Base-by-base conservation (phyloP, 2,113 vertebrate genomes). In the Trachemys scripta region DNA sequence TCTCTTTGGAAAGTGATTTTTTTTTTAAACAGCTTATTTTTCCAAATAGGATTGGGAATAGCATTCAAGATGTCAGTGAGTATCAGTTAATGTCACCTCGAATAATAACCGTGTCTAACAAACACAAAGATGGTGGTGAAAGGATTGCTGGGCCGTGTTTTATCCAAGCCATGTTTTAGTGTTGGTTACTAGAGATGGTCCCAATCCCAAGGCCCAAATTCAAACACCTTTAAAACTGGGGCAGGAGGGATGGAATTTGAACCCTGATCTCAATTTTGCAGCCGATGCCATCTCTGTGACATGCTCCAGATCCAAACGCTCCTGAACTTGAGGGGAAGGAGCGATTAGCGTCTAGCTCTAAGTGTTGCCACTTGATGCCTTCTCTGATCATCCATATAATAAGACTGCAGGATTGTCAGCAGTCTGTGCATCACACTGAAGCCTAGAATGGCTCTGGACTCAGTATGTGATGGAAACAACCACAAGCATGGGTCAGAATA, bases 11-110 rank as follows among this genome's bases (percentile, higher is more conserved):
- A 94, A 95, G 87, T 79, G 94, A 85, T 72, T 69, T 65, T 65
- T 62, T 62, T 96, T 93, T 50, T n/a, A 76, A 50, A 93, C 93
- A 88, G 87, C 92, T 86, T 92, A 54, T 62, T 87, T 96, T 92
- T 94, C 92, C 95, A 95, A 27, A 85, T n/a, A 80, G 94, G 93
- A 89, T 91, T 35, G 5, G n/a, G 10, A 12, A 42, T 85, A 89
- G 95, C 84, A 88, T 42, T 17, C 65, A 93, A 94, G 95, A 88
- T 6, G 49, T 83, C 72, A 17, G 0, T 3, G 88, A 93, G 87
- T 87, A 78, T 84, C 82, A 87, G 75, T 84, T 50, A 92, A 93
- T 75, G 76, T 94, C 94, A 87, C 95, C 90, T 82, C 88, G 87
- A 94, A 95, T 85, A 81, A 90, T 42, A 65, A 56, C 84, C 50